Conservation (phyloP, 2,113 vertebrate species). For the Prinia subflava region DNA sequence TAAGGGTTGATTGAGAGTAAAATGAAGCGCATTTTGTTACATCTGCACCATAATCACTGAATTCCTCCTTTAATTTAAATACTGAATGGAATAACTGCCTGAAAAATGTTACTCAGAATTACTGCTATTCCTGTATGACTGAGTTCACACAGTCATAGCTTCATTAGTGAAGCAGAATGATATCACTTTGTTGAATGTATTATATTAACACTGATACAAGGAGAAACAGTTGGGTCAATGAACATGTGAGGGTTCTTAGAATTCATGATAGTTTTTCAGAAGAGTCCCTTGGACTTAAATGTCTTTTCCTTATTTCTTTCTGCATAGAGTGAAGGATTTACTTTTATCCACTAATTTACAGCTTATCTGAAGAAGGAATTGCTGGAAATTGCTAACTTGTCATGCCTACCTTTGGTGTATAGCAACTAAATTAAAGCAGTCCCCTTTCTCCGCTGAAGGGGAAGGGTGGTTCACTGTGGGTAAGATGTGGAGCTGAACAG, state of each 20-base stretch:
- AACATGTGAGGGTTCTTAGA: neutral
- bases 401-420: neutral
- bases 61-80: constrained; percentile 34
- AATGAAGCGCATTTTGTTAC: constrained; percentile 14
- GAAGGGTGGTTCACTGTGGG: fast-evolving
- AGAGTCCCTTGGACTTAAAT: neutral
- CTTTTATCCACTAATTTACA: neutral
- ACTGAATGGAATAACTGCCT: neutral
- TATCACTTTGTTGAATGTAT: neutral
- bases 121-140: neutral
- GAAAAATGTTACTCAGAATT: neutral
- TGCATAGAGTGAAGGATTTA: neutral
- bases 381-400: neutral
- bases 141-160: neutral
- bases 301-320: neutral
- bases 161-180: neutral
- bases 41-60: neutral
- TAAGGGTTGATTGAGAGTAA: neutral
- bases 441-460: neutral
- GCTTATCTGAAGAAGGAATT: neutral
- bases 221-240: neutral
- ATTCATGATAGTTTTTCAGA: neutral
- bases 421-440: neutral
- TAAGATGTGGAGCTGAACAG: neutral
- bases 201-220: neutral